These are phyloP conservation scores for Corythoichthys haematopterus DNA, from an alignment of 2,113 vertebrate species.

Conservation along the genomic window DNA sequence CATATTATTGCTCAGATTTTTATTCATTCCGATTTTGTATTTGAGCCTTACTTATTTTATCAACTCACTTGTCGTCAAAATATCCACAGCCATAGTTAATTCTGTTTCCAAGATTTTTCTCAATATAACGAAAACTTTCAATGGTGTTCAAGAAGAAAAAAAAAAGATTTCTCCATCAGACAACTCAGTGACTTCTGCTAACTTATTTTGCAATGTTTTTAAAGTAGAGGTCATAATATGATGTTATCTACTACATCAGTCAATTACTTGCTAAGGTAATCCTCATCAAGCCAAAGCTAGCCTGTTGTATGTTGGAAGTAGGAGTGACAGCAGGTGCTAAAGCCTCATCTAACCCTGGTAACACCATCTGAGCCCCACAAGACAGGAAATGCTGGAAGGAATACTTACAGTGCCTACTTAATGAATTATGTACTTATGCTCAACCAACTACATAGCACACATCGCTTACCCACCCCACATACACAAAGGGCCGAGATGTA, in stretches of 20 bases:
- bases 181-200: not conserved
- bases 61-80: conserved; percentile 32
- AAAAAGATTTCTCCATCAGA: not conserved
- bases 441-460: conserved; percentile 15
- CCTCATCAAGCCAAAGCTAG: conserved; percentile 47
- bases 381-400: conserved; percentile 63
- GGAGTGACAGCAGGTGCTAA: conserved; percentile 66
- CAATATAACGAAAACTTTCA: conserved; percentile 39
- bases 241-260: conserved; percentile 44
- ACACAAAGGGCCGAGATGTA: conserved; percentile 13
- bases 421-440: conserved; percentile 27
- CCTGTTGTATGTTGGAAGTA: conserved; percentile 43
- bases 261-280: conserved; percentile 55
- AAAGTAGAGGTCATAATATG: conserved; percentile 14
- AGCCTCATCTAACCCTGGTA: conserved; percentile 57
- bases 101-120: conserved; percentile 38
- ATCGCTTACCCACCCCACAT: conserved; percentile 12
- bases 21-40: not conserved
- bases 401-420: conserved; percentile 43
- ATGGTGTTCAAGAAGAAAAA: not conserved
- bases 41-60: conserved; percentile 5
- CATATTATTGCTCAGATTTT: too few relatives aligned
- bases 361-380: conserved; percentile 52
- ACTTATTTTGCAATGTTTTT: conserved; percentile 12
- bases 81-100: conserved; percentile 26